Evolutionary conservation across 2,113 vertebrate genomes (phyloP).

Genomic region (Falco punctatus): DNA sequence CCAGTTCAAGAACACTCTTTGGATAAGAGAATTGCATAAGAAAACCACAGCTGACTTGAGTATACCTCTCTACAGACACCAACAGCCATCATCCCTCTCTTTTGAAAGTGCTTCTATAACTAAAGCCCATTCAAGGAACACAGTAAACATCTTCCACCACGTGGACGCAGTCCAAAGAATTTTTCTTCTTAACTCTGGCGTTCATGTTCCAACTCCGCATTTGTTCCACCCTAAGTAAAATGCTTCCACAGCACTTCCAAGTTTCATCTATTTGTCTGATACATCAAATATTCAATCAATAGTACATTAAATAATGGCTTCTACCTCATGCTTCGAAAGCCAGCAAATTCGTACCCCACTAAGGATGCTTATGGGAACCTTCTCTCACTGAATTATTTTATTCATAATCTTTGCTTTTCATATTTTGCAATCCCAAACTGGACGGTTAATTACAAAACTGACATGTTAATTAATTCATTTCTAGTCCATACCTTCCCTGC

Average conservation of each 20-base stretch:
- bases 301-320: neutral
- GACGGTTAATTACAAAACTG: neutral
- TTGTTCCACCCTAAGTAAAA: neutral
- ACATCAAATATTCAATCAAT: neutral
- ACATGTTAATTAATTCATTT: neutral
- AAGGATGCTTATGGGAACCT: neutral
- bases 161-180: neutral
- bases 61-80: neutral
- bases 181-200: neutral
- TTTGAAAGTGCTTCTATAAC: neutral
- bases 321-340: neutral
- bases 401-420: neutral
- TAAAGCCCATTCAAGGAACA: neutral
- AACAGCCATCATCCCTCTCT: neutral
- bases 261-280: neutral
- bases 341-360: neutral
- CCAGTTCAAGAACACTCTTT: neutral
- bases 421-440: neutral
- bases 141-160: neutral
- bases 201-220: neutral
- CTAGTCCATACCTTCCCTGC: neutral
- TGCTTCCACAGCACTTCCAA: neutral
- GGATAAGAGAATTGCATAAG: neutral
- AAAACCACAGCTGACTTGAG: neutral
- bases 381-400: neutral